These are phyloP conservation scores for Chloroceryle aenea DNA, from an alignment of 2,113 vertebrate genomes.

Conservation along the genomic window DNA sequence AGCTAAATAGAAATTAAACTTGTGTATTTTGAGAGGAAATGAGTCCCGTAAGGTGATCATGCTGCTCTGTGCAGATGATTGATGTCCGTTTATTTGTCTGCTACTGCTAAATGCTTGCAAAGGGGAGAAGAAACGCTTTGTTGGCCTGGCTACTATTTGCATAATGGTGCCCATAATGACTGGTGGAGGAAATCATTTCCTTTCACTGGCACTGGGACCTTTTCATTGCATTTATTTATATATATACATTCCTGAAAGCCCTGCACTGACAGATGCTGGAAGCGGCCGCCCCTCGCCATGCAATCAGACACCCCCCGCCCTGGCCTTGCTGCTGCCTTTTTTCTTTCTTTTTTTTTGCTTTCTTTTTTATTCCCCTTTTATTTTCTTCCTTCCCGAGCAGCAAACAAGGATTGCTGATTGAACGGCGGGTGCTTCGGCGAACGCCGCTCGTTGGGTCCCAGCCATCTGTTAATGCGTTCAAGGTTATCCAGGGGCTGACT, in stretches of 20 bases:
- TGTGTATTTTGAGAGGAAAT: conserved; percentile 69
- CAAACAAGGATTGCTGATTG: not conserved
- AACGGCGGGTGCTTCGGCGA: not conserved
- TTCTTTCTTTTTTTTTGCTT: not conserved
- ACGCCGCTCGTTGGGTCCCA: not conserved
- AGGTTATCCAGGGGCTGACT: conserved; percentile 16
- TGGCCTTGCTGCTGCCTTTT: not conserved
- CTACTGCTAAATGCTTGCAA: conserved; percentile 40
- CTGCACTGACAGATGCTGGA: conserved; percentile 12
- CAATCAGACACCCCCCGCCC: conserved; percentile 6
- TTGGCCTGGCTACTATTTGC: conserved; percentile 18
- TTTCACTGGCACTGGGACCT: conserved; percentile 11
- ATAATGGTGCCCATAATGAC: conserved; percentile 22
- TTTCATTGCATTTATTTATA: not conserved
- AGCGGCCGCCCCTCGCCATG: not conserved
- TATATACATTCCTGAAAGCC: not conserved
- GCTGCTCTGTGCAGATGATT: conserved; percentile 38
- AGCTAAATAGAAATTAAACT: conserved; percentile 51
- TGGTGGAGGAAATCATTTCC: conserved; percentile 8
- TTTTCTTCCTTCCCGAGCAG: not conserved
- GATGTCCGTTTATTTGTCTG: conserved; percentile 68
- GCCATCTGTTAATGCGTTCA: not conserved
- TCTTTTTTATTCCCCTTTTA: not conserved
- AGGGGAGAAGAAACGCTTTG: not conserved
- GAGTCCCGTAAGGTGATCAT: conserved; percentile 57